Evolutionary conservation across 1,140 invertebrate genomes (phyloP).

Genomic region (Meloidogyne hapla): DNA sequence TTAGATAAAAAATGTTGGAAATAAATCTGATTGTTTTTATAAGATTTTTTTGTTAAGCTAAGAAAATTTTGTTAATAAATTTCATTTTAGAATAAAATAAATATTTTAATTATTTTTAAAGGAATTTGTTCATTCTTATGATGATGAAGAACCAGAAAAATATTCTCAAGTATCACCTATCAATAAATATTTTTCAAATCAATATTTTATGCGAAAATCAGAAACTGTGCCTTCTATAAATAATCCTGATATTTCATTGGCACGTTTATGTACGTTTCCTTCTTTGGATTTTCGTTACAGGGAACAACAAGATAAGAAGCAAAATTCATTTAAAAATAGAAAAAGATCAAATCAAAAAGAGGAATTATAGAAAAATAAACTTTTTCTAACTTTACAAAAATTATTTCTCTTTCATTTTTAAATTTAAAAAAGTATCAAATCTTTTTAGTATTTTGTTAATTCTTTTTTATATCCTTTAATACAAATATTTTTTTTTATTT

Average conservation of each 20-base stretch:
- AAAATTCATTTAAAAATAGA: not conserved
- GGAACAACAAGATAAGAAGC: not conserved
- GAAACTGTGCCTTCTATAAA: conserved; percentile 24
- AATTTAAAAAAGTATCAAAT: no score
- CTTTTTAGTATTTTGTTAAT: no score
- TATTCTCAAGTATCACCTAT: conserved; percentile 6
- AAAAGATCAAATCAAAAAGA: no score
- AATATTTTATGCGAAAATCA: conserved; percentile 18
- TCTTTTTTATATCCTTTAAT: no score
- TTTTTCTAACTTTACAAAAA: no score
- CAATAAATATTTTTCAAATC: conserved; percentile 4
- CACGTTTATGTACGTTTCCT: conserved; percentile 17
- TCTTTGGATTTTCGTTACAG: conserved; percentile 14
- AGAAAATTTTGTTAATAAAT: no score
- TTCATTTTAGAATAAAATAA: not conserved
- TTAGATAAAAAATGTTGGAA: no score
- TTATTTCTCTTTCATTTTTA: no score
- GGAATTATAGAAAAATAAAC: no score
- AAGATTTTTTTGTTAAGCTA: no score
- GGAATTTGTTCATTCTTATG: conserved; percentile 22
- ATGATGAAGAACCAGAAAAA: not conserved
- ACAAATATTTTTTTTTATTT: no score
- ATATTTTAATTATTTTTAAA: not conserved
- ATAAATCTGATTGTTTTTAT: no score
- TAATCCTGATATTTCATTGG: conserved; percentile 18